Conservation (phyloP, 1,140 invertebrate genomes). For the Arion vulgaris region DNA sequence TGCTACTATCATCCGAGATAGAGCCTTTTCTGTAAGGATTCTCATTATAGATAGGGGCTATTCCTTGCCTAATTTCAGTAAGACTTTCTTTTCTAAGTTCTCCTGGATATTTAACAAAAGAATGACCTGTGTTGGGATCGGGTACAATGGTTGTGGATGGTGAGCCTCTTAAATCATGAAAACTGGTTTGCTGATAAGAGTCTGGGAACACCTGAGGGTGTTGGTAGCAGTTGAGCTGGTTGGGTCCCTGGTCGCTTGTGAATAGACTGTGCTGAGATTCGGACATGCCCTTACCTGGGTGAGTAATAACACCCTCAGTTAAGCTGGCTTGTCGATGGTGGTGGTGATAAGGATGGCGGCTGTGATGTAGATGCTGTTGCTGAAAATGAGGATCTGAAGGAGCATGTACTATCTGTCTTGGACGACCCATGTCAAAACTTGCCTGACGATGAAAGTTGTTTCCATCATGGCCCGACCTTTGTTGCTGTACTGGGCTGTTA, state of each 20-base stretch:
- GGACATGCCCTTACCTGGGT: slow-evolving; percentile 26
- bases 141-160: neutral
- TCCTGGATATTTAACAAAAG: slow-evolving; percentile 12
- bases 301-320: neutral
- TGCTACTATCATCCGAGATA: slow-evolving; percentile 28
- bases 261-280: slow-evolving; percentile 29
- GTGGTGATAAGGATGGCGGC: slow-evolving; percentile 15
- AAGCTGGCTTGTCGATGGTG: neutral
- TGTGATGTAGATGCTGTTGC: neutral
- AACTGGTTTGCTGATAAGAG: slow-evolving; percentile 17
- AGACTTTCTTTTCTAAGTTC: slow-evolving; percentile 22
- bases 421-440: slow-evolving; percentile 43
- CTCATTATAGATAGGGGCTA: neutral
- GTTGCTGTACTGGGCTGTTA: slow-evolving; percentile 12
- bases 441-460: slow-evolving; percentile 44
- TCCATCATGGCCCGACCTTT: slow-evolving; percentile 1
- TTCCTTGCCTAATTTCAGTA: neutral
- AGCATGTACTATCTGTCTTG: slow-evolving; percentile 13
- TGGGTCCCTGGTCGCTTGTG: neutral
- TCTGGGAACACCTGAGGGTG: slow-evolving; percentile 18
- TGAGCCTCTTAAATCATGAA: slow-evolving; percentile 21
- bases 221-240: neutral
- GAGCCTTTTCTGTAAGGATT: slow-evolving; percentile 21
- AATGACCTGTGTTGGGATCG: neutral
- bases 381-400: slow-evolving; percentile 6